Conservation (phyloP, 2,797 vertebrate species). For the Eulemur mongoz region DNA sequence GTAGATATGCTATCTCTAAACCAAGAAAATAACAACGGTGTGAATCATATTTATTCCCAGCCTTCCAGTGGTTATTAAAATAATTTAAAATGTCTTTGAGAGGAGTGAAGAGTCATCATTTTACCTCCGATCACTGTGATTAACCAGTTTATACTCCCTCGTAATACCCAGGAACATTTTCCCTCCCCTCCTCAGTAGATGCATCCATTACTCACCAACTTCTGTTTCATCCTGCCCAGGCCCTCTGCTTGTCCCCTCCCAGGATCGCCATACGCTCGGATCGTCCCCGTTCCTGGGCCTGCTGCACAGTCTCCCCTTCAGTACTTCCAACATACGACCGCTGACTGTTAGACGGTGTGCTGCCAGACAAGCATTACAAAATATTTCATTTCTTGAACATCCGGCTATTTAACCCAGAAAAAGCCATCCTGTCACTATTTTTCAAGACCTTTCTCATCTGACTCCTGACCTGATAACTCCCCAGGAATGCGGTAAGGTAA, state of each 20-base stretch:
- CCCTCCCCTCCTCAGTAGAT: background rate
- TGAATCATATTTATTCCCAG: slow-evolving; percentile 3
- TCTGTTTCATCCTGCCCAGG: background rate
- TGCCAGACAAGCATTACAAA: background rate
- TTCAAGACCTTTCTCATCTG: background rate
- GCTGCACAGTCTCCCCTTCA: background rate
- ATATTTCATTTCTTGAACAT: background rate
- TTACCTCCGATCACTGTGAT: background rate
- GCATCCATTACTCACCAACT: background rate
- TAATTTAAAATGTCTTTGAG: slow-evolving; percentile 13
- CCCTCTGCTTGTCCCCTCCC: background rate
- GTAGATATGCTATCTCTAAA: background rate
- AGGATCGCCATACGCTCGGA: background rate
- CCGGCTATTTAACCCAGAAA: background rate
- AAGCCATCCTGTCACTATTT: background rate
- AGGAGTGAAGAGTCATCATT: background rate
- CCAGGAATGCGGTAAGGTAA: background rate
- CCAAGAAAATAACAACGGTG: background rate
- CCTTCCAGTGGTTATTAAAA: background rate
- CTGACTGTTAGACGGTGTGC: background rate
- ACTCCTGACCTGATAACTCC: background rate
- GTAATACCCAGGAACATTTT: background rate
- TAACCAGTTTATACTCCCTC: background rate
- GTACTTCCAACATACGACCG: background rate
- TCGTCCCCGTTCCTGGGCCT: background rate